These are phyloP conservation scores for Episyrphus balteatus DNA, from an alignment of 1,140 invertebrate genomes.

Conservation along the genomic window DNA sequence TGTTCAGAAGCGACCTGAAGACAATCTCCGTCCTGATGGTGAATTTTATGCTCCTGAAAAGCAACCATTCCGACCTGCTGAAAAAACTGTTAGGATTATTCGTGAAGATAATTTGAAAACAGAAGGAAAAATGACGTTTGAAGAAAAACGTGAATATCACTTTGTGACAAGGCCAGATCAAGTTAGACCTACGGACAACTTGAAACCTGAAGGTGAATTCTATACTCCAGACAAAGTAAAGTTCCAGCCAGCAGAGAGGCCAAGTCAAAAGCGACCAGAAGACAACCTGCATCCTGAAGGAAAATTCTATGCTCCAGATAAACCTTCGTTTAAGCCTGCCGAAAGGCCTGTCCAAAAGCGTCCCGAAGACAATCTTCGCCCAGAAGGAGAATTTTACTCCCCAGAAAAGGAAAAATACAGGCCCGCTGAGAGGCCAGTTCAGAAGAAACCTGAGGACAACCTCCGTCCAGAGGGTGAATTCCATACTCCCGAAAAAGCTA, in stretches of 20 bases:
- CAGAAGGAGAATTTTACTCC: conserved; percentile 36
- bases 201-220: conserved; percentile 46
- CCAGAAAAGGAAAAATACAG: conserved; percentile 21
- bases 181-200: conserved; percentile 37
- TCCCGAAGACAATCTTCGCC: conserved; percentile 49
- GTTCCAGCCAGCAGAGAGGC: conserved; percentile 33
- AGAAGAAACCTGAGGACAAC: conserved; percentile 39
- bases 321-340: conserved; percentile 33
- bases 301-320: conserved; percentile 41
- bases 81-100: conserved; percentile 34
- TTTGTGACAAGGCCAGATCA: conserved; percentile 26
- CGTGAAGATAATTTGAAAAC: conserved; percentile 44
- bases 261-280: conserved; percentile 36
- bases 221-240: conserved; percentile 32
- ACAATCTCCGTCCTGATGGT: conserved; percentile 46
- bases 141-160: conserved; percentile 24
- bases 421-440: conserved; percentile 37
- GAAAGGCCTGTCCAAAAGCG: conserved; percentile 45
- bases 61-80: conserved; percentile 33
- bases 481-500: conserved; percentile 38
- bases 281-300: conserved; percentile 49
- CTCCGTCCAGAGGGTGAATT: conserved; percentile 46
- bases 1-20: conserved; percentile 34
- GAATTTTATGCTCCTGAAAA: conserved; percentile 38
- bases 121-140: conserved; percentile 42